These are phyloP conservation scores for Magallana angulata DNA, from an alignment of 1,140 invertebrate genomes.

Conservation along the genomic window DNA sequence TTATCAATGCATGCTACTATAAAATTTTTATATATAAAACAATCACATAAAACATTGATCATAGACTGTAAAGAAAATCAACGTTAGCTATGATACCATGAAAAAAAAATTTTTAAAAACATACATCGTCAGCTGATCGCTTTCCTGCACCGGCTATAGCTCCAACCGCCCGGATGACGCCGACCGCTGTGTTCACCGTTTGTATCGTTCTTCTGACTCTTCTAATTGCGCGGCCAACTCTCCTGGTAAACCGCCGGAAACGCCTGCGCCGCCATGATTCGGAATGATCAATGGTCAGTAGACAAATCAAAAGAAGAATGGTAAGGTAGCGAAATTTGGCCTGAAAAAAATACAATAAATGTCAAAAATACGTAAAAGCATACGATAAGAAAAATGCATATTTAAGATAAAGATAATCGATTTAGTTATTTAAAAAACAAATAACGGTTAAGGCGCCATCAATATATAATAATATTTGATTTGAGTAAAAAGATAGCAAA, in stretches of 20 bases:
- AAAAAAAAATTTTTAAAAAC: neutral
- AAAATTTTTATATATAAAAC: too few species aligned
- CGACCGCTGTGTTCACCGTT: neutral
- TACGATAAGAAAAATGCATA: too few species aligned
- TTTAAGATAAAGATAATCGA: too few species aligned
- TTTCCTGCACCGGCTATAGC: neutral
- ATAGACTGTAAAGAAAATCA: too few species aligned
- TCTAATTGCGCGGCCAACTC: neutral
- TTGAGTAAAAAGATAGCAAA: too few species aligned
- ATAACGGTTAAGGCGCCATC: too few species aligned
- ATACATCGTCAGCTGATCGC: conserved; percentile 1
- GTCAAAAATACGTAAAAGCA: too few species aligned
- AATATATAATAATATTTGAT: too few species aligned
- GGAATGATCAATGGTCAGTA: neutral
- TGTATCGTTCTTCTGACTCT: neutral
- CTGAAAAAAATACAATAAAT: neutral
- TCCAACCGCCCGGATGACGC: neutral
- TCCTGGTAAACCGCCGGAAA: neutral
- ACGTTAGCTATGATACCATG: too few species aligned
- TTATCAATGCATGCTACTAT: too few species aligned
- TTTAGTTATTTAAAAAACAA: too few species aligned
- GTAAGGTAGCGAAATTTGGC: neutral
- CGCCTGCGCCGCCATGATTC: neutral
- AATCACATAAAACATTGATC: too few species aligned
- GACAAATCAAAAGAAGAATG: neutral